These are phyloP conservation scores for Crotalus viridis DNA, from an alignment of 2,113 vertebrate species.

Conservation along the genomic window DNA sequence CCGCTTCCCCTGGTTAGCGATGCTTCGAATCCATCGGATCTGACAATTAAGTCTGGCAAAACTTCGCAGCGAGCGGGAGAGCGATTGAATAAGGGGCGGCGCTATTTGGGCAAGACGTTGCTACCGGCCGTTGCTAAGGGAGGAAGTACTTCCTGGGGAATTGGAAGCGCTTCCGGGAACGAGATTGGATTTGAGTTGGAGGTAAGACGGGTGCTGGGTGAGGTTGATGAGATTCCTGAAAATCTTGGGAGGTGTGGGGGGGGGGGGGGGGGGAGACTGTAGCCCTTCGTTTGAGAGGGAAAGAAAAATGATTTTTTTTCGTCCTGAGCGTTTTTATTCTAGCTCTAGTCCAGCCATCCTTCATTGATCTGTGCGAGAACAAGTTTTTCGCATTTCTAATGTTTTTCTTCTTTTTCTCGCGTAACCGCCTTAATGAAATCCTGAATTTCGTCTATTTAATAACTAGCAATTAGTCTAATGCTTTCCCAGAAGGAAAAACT, in stretches of 20 bases:
- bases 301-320: not conserved
- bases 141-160: conserved; percentile 25
- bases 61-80: not conserved
- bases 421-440: not conserved
- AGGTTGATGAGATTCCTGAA: not conserved
- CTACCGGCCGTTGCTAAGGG: not conserved
- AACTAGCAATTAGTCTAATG: not conserved
- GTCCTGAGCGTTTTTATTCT: not conserved
- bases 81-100: accelerated
- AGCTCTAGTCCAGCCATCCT: not conserved
- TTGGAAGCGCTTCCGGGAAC: not conserved
- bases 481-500: not conserved
- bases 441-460: not conserved
- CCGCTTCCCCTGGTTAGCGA: not conserved
- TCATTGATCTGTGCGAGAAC: not conserved
- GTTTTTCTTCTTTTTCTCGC: not conserved
- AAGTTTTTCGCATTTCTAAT: not conserved
- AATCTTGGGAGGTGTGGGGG: too few species aligned
- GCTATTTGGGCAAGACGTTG: not conserved
- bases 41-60: not conserved
- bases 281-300: not conserved
- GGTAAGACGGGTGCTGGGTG: conserved; percentile 5
- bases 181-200: not conserved
- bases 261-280: too few species aligned
- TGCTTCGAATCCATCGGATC: not conserved